A percentile compares a stretch with the other conserved stretches of the same genome.
phyloP scores from a whole-genome alignment of 30 jellyfish, hydroid and myxozoan species.

The Aurelia coerulea region DNA sequence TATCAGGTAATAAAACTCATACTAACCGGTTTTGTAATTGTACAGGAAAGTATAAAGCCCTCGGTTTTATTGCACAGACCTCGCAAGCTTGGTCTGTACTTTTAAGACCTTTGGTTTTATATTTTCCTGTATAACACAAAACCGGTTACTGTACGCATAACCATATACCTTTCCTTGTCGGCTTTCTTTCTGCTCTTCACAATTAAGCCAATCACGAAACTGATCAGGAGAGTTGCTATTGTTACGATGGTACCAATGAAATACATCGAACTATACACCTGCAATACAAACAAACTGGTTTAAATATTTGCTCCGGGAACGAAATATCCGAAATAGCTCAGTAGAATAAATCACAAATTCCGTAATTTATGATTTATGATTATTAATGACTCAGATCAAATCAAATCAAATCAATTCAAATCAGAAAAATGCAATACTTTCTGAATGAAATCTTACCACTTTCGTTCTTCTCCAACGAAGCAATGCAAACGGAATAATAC shows the following conservation, averaged over 20 bases:
- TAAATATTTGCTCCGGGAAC: background rate
- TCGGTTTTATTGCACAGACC: no score
- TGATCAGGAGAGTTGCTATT: slow-evolving; percentile 1
- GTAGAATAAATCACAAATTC: background rate
- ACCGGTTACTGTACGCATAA: background rate
- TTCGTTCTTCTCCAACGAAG: slow-evolving; percentile 89
- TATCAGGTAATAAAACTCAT: no score
- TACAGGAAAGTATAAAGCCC: no score
- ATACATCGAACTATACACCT: slow-evolving; percentile 64
- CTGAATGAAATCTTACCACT: slow-evolving; percentile 50
- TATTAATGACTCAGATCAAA: no score
- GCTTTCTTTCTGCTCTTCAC: slow-evolving; percentile 32
- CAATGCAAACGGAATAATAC: slow-evolving; percentile 73
- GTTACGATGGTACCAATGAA: slow-evolving; percentile 21
- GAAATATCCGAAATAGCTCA: background rate
- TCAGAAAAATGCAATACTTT: no score
- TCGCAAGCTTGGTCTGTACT: no score
- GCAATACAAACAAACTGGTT: background rate
- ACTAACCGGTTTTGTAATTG: no score
- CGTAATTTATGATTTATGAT: no score
- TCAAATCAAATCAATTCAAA: no score
- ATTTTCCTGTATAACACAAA: no score
- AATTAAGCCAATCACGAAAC: background rate
- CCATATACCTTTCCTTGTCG: background rate
- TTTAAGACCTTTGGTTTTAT: no score